Percentiles rank a stretch among this genome's conserved stretches.
Evolutionary conservation across 2,113 vertebrate genomes (phyloP).

Genomic region (Thalassarche chlororhynchos): DNA sequence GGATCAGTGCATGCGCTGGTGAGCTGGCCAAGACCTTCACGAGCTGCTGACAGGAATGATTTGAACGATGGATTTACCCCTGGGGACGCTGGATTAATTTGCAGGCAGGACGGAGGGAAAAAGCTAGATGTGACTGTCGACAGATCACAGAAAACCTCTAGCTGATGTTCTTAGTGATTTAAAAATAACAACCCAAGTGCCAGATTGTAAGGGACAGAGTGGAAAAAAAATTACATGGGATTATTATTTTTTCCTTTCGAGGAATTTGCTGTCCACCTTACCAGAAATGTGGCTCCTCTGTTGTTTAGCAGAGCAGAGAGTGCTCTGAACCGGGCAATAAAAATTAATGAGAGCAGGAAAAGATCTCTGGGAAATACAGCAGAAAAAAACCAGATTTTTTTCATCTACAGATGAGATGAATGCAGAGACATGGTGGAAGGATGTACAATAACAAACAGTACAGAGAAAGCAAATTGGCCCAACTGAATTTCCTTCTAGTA

Average conservation of each 20-base stretch:
- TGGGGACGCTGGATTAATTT: background rate
- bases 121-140: background rate
- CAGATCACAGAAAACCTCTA: background rate
- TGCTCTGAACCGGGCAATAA: background rate
- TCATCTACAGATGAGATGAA: background rate
- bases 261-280: background rate
- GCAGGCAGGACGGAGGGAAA: background rate
- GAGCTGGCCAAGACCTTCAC: background rate
- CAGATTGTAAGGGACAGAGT: background rate
- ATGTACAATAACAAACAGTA: background rate
- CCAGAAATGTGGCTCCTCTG: background rate
- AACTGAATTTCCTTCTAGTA: background rate
- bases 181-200: background rate
- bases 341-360: constrained; percentile 8
- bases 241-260: background rate
- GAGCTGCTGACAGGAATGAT: constrained; percentile 28
- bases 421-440: background rate
- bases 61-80: background rate
- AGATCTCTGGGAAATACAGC: background rate
- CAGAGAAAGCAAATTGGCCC: background rate
- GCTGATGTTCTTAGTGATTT: background rate
- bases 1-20: background rate
- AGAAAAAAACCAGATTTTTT: background rate
- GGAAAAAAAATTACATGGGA: background rate
- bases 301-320: constrained; percentile 2